A percentile compares a stretch with the other conserved stretches of the same genome.
phyloP scores from a whole-genome alignment of 2,888 invertebrate species.

The Conops quadrifasciatus region DNA sequence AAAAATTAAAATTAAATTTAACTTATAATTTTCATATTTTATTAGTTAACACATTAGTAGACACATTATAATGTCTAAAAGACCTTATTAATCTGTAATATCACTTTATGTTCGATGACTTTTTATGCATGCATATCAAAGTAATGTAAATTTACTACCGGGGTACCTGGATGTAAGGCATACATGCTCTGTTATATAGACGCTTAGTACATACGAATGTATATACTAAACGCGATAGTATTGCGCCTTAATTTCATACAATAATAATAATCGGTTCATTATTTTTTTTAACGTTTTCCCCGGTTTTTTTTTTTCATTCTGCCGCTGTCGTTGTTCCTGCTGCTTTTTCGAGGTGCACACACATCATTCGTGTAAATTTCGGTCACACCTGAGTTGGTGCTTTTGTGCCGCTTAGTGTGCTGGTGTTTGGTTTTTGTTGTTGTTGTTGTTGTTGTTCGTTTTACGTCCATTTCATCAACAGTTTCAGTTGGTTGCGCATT shows the following conservation, averaged over 20 bases:
- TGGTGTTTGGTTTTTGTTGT: neutral
- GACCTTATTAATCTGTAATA: too few relatives aligned
- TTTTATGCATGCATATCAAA: too few relatives aligned
- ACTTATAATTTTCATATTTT: too few relatives aligned
- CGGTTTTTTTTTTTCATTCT: neutral
- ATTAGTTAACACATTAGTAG: too few relatives aligned
- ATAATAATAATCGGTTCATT: neutral
- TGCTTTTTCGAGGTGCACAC: conserved; percentile 15
- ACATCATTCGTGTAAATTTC: conserved; percentile 53
- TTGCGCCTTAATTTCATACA: conserved; percentile 10
- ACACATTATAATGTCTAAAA: too few relatives aligned
- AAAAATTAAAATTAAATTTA: too few relatives aligned
- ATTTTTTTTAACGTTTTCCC: neutral
- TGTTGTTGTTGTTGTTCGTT: neutral
- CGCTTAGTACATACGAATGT: too few relatives aligned
- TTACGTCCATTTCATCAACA: conserved; percentile 30
- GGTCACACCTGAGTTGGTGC: conserved; percentile 60
- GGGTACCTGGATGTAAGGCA: too few relatives aligned
- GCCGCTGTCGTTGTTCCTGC: neutral
- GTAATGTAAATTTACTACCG: too few relatives aligned
- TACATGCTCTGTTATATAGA: too few relatives aligned
- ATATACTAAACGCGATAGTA: neutral
- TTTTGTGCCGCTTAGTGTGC: neutral
- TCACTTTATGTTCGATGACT: too few relatives aligned
- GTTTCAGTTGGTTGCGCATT: conserved; percentile 38